Base-by-base conservation (phyloP, 2,113 vertebrate species). In the Silurus glanis region DNA sequence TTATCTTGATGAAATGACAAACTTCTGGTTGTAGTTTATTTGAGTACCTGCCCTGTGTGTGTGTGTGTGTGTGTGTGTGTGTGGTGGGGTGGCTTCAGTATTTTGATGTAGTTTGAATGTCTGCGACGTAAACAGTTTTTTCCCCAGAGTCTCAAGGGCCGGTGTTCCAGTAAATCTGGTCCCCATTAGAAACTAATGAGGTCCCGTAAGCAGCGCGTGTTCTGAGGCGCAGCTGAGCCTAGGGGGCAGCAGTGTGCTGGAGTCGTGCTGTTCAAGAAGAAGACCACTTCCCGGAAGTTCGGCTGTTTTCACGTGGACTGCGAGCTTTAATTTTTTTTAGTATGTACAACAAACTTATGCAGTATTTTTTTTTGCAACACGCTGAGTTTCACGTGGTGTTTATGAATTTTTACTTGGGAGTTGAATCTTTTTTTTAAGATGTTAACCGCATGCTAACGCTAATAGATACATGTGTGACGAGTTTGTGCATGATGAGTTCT, bases 261-360 rank as follows among this genome's bases (percentile, higher is more conserved):
- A 47, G 62, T 28, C 2, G 19, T 37, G 10, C 3, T 0, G 62
- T 5, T 47, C 7, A 23, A 47, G 72, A 85, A 76, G 83, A 84
- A 84, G 58, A 61, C 0, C 6, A 19, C 12, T 19, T 45, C 3
- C 28, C 2, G 16, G 58, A 51, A 64, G 71, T 53, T 58, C 14
- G 4, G 23, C 58, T 64, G 37, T 37, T 14, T 53, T 64, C 83
- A 85, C 83, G 83, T 85, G 83, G 37, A 76, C 45, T 5, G 19
- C 6, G 10, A 49, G 17, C 8, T 53, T 53, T 55, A 23, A 53
- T 55, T 37, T 37, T 37, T 37, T 37, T 28, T 55, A 76, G 83
- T 85, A 78, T 9, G 72, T 85, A 53, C 25, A 51, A 1, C 4
- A 76, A 51, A 55, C 14, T 62, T n/a, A 13, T 47, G 23, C 5